phyloP scores from a whole-genome alignment of 2,113 vertebrate genomes.

The Planiliza haematocheilus region DNA sequence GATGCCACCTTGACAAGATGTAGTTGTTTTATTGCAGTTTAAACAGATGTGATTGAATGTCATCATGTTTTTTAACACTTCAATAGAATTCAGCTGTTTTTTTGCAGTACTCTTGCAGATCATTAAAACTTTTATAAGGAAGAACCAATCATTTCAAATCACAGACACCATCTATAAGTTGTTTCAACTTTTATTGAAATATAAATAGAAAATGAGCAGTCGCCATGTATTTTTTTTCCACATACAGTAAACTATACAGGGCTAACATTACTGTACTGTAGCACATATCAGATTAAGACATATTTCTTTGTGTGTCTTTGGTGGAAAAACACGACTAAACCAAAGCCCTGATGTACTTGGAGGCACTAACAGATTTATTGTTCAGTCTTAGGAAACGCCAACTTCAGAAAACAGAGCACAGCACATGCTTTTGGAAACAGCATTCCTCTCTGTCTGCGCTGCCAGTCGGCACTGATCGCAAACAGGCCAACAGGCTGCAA shows the following conservation, averaged over 20 bases:
- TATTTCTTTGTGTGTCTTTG: not conserved
- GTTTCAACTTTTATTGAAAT: constrained; percentile 30
- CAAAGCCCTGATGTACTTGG: not conserved
- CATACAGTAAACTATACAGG: not conserved
- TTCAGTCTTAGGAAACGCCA: constrained; percentile 21
- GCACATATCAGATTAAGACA: not conserved
- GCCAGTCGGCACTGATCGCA: too few relatives aligned
- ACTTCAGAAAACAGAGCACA: constrained; percentile 15
- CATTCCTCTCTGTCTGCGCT: too few relatives aligned
- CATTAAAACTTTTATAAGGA: not conserved
- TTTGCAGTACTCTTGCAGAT: too few relatives aligned
- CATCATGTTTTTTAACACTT: not conserved
- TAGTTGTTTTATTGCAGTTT: not conserved
- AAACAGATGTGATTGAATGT: not conserved
- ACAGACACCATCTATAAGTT: not conserved
- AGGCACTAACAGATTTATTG: constrained; percentile 45
- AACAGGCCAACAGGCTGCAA: not conserved
- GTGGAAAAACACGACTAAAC: not conserved
- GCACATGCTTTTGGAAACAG: constrained; percentile 8
- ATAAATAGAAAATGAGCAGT: constrained; percentile 21
- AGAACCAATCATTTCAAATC: not conserved
- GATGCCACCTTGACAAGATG: not conserved
- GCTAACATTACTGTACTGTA: not conserved
- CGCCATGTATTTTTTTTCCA: not conserved
- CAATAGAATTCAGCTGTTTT: too few relatives aligned